phyloP scores from a whole-genome alignment of 1,140 invertebrate genomes.

The Eufriesea mexicana region DNA sequence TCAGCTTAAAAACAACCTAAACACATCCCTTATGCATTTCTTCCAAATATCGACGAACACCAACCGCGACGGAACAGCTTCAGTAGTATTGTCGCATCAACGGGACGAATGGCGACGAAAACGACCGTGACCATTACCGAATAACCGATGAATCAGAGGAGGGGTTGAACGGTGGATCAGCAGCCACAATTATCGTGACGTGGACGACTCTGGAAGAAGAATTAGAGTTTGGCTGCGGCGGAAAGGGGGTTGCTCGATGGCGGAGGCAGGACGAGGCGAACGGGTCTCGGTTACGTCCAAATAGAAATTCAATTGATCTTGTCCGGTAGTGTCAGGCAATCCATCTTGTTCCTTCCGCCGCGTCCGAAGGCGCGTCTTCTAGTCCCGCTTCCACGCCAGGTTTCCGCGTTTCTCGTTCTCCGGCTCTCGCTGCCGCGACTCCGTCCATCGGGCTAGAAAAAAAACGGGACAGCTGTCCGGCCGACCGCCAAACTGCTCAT shows the following conservation, averaged over 20 bases:
- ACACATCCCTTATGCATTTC: too few relatives aligned
- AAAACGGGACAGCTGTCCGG: slow-evolving; percentile 80
- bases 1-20: too few relatives aligned
- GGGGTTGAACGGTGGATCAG: neutral
- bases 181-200: slow-evolving; percentile 42
- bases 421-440: slow-evolving; percentile 58
- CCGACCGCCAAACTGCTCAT: slow-evolving; percentile 81
- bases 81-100: too few relatives aligned
- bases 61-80: too few relatives aligned
- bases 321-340: slow-evolving; percentile 81
- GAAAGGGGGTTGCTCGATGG: slow-evolving; percentile 34
- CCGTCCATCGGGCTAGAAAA: slow-evolving; percentile 71
- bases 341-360: slow-evolving; percentile 82
- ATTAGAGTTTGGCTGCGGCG: slow-evolving; percentile 57
- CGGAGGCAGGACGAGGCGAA: slow-evolving; percentile 28
- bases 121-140: neutral
- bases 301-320: slow-evolving; percentile 84
- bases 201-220: slow-evolving; percentile 57
- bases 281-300: slow-evolving; percentile 70
- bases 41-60: too few relatives aligned
- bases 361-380: slow-evolving; percentile 73
- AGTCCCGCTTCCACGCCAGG: slow-evolving; percentile 66
- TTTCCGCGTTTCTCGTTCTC: slow-evolving; percentile 74
- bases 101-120: neutral
- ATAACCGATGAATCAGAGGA: slow-evolving; percentile 1